A percentile compares a stretch with the other conserved stretches of the same genome.
Evolutionary conservation across 2,797 vertebrate species (phyloP).

Genomic region (Xenopus petersii): DNA sequence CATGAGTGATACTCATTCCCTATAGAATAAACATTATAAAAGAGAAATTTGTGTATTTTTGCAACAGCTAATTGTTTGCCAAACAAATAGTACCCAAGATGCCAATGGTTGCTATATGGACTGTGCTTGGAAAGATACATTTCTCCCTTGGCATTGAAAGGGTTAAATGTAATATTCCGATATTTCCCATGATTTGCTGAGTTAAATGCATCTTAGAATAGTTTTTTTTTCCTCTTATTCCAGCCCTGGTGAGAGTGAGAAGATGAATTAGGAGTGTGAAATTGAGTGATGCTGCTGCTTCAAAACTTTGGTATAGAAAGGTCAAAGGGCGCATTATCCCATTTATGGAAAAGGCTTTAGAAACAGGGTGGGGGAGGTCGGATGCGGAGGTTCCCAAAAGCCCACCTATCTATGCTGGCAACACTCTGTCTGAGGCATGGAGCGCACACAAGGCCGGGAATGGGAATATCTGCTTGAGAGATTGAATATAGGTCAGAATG

Average conservation of each 20-base stretch:
- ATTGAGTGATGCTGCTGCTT: slow-evolving; percentile 16
- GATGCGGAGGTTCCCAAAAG: slow-evolving; percentile 7
- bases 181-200: slow-evolving; percentile 4
- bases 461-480: no score
- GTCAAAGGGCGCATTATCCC: slow-evolving; percentile 23
- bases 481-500: background rate
- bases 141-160: background rate
- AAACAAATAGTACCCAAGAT: no score
- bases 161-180: background rate
- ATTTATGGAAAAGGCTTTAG: slow-evolving; percentile 14
- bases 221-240: no score
- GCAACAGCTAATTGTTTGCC: no score
- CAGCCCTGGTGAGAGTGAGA: background rate
- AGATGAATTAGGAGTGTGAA: slow-evolving; percentile 26
- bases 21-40: no score
- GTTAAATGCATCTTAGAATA: background rate
- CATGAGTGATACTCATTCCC: no score
- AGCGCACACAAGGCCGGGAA: no score
- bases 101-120: no score
- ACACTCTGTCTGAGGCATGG: no score
- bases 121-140: no score
- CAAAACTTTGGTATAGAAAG: background rate
- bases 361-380: background rate
- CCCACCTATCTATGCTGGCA: background rate
- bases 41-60: no score